Evolutionary conservation across 2,888 invertebrate genomes (phyloP).

Genomic region (Thecophora atra): DNA sequence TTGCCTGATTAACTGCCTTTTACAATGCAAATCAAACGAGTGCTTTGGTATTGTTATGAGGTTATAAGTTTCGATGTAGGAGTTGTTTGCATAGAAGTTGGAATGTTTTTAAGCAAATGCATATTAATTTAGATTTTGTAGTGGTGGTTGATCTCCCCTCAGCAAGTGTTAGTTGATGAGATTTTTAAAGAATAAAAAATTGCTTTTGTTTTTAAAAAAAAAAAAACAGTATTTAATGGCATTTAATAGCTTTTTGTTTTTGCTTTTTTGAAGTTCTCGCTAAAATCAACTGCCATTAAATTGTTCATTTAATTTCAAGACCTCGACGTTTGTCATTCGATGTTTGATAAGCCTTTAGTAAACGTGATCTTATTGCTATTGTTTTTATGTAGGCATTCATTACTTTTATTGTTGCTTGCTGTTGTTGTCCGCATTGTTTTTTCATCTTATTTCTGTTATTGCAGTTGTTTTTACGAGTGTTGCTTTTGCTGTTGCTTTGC

Average conservation of each 20-base stretch:
- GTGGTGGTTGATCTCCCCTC: not conserved
- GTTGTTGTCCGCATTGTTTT: not conserved
- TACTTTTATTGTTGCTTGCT: no score
- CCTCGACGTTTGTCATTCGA: slow-evolving; percentile 9
- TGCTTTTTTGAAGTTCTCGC: not conserved
- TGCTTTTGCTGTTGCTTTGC: not conserved
- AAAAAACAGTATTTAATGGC: not conserved
- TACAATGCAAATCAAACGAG: slow-evolving; percentile 19
- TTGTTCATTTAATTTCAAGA: slow-evolving; percentile 14
- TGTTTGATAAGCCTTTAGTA: not conserved
- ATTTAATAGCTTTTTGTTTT: not conserved
- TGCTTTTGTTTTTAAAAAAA: not conserved
- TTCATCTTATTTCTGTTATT: not conserved
- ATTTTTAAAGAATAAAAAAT: not conserved
- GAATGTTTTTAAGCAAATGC: not conserved
- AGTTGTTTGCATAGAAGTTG: slow-evolving; percentile 1
- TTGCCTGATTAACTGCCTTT: slow-evolving; percentile 15
- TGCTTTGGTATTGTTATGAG: not conserved
- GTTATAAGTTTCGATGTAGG: not conserved
- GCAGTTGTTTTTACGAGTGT: not conserved
- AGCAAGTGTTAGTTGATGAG: not conserved
- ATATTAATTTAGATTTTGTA: slow-evolving; percentile 6
- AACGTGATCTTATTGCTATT: not conserved
- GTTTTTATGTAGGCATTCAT: not conserved
- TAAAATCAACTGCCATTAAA: slow-evolving; percentile 1